Evolutionary conservation across 2,113 vertebrate species (phyloP).

Genomic region (Heterochromis multidens): DNA sequence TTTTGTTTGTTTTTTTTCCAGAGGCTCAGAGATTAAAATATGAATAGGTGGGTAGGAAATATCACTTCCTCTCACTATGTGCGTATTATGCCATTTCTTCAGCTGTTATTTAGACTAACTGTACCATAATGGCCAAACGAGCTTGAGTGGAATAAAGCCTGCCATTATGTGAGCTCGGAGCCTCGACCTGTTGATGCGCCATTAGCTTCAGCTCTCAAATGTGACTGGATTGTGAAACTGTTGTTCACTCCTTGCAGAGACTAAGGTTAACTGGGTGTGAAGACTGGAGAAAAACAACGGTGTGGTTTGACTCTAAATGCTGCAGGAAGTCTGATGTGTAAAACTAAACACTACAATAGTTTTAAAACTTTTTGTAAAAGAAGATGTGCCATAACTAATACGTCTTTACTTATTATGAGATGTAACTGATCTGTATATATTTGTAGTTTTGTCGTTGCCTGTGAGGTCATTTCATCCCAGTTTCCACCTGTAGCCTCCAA

Average conservation of each 20-base stretch:
- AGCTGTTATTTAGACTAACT: constrained; percentile 27
- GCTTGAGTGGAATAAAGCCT: constrained; percentile 37
- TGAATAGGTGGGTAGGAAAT: background rate
- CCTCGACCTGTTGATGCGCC: constrained; percentile 33
- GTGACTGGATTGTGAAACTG: background rate
- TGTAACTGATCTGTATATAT: background rate
- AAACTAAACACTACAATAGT: background rate
- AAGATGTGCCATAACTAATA: background rate
- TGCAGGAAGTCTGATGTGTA: background rate
- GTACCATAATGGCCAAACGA: constrained; percentile 18
- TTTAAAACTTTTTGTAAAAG: background rate
- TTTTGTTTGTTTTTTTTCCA: background rate
- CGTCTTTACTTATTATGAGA: background rate
- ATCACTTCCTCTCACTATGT: background rate
- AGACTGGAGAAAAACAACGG: background rate
- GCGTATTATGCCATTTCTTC: background rate
- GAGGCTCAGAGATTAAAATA: background rate
- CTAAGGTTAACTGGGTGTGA: background rate
- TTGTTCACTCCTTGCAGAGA: background rate
- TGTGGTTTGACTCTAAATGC: background rate
- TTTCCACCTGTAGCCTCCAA: background rate
- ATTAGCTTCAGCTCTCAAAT: constrained; percentile 13
- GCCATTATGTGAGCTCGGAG: constrained; percentile 28
- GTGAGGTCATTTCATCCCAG: background rate
- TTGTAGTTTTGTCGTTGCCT: background rate